Percentiles rank a stretch among this genome's conserved stretches.
Evolutionary conservation across 2,113 vertebrate genomes (phyloP).

Genomic region (Thunnus thynnus): DNA sequence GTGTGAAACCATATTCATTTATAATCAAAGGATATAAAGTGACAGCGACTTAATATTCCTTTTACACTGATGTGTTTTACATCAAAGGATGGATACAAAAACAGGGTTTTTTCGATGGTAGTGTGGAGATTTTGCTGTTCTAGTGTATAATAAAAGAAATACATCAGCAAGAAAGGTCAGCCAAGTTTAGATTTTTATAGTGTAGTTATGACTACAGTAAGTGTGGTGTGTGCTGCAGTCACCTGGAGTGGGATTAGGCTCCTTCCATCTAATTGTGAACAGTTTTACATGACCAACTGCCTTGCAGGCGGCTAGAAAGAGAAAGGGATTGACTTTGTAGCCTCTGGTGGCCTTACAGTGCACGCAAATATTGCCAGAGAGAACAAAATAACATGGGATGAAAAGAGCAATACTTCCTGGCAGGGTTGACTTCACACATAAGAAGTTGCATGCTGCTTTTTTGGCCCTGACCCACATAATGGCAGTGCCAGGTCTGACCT

Average conservation of each 20-base stretch:
- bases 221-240: not conserved
- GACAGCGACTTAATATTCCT: not conserved
- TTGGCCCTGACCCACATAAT: conserved; percentile 49
- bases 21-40: conserved; percentile 32
- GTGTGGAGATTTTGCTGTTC: not conserved
- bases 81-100: conserved; percentile 23
- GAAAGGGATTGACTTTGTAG: conserved; percentile 12
- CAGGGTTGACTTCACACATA: conserved; percentile 55
- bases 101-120: not conserved
- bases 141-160: not conserved
- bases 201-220: not conserved
- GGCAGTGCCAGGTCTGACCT: conserved; percentile 31
- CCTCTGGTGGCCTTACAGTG: conserved; percentile 16
- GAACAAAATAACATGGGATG: conserved; percentile 39
- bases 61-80: conserved; percentile 7
- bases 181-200: not conserved
- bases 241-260: not conserved
- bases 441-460: conserved; percentile 44
- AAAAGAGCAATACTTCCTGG: conserved; percentile 52
- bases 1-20: conserved; percentile 5
- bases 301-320: not conserved
- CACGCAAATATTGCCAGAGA: conserved; percentile 34
- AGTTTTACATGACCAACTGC: conserved; percentile 13
- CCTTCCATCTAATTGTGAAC: conserved; percentile 6
- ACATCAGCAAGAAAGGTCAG: not conserved